phyloP scores from a whole-genome alignment of 2,797 vertebrate genomes.

The Tangara arthus region DNA sequence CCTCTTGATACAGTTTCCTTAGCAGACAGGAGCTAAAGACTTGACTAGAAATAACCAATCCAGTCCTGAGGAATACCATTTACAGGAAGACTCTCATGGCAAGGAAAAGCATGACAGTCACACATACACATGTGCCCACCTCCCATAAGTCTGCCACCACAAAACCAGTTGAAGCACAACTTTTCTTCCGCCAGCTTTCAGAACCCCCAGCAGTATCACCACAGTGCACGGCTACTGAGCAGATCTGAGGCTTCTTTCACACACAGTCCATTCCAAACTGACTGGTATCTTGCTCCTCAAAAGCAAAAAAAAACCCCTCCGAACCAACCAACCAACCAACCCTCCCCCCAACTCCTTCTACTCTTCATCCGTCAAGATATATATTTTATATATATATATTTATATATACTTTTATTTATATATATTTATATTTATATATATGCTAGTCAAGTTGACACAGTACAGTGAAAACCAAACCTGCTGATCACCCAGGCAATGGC shows the following conservation, averaged over 20 bases:
- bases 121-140: neutral
- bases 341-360: rapidly evolving
- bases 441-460: neutral
- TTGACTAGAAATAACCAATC: neutral
- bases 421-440: neutral
- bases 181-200: neutral
- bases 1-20: neutral
- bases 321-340: neutral
- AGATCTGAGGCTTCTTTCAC: neutral
- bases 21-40: neutral
- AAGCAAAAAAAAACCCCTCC: rapidly evolving
- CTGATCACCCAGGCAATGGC: neutral
- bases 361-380: neutral
- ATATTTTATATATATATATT: neutral
- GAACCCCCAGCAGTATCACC: neutral
- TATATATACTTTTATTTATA: neutral
- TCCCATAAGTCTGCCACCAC: neutral
- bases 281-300: neutral
- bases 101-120: neutral
- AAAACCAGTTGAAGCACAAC: neutral
- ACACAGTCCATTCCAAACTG: neutral
- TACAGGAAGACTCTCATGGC: rapidly evolving
- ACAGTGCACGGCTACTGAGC: neutral
- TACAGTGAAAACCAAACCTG: neutral
- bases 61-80: neutral